phyloP scores from a whole-genome alignment of 1,140 invertebrate genomes.

The Hyphantria cunea region DNA sequence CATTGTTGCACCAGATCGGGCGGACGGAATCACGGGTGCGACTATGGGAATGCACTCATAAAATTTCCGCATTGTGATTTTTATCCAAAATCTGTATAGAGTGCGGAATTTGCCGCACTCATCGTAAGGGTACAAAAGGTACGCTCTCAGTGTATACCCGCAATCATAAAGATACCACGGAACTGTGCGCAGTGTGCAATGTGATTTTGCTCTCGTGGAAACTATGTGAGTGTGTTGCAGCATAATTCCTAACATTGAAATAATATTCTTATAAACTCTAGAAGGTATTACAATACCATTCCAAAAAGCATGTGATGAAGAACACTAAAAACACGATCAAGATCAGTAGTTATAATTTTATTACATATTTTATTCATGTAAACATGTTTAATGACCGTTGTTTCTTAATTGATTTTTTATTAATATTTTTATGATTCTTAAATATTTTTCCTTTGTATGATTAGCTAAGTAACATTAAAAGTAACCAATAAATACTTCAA shows the following conservation, averaged over 20 bases:
- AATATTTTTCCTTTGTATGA: not conserved
- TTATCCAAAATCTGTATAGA: constrained; percentile 45
- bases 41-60: constrained; percentile 59
- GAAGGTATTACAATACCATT: too few relatives aligned
- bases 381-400: not conserved
- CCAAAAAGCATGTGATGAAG: too few relatives aligned
- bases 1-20: constrained; percentile 52
- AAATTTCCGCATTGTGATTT: constrained; percentile 61
- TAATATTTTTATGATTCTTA: too few relatives aligned
- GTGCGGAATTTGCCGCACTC: constrained; percentile 35
- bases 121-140: constrained; percentile 45
- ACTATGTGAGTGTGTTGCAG: constrained; percentile 18
- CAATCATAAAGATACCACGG: constrained; percentile 34
- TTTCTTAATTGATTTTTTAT: too few relatives aligned
- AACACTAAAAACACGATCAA: too few relatives aligned
- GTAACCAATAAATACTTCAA: too few relatives aligned
- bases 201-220: constrained; percentile 13
- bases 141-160: constrained; percentile 16
- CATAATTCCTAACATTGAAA: too few relatives aligned
- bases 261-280: too few relatives aligned
- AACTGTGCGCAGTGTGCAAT: constrained; percentile 24
- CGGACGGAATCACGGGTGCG: constrained; percentile 43
- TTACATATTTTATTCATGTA: not conserved
- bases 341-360: not conserved
- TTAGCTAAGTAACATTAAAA: not conserved